Percentiles rank a stretch among this genome's conserved stretches.
phyloP scores from a whole-genome alignment of 2,888 invertebrate genomes.

The Phymatocera aterrima region DNA sequence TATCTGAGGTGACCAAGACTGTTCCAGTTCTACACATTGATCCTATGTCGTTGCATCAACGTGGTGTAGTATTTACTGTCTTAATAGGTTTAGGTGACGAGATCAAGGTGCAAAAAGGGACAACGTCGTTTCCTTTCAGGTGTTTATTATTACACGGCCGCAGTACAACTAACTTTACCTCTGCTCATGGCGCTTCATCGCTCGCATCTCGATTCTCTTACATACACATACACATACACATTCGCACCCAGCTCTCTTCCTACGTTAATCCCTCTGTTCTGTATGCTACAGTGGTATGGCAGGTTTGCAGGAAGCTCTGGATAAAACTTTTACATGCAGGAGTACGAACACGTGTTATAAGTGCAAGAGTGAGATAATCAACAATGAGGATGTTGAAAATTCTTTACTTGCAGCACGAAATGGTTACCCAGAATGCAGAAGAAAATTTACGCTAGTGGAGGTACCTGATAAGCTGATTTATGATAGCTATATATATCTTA shows the following conservation, averaged over 20 bases:
- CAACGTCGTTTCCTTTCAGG: too few relatives aligned
- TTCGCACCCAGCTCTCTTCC: too few relatives aligned
- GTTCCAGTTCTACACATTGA: slow-evolving; percentile 17
- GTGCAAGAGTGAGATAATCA: slow-evolving; percentile 28
- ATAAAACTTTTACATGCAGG: not conserved
- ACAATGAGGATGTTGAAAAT: slow-evolving; percentile 34
- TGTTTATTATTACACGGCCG: too few relatives aligned
- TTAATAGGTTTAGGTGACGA: too few relatives aligned
- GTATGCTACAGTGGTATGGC: too few relatives aligned
- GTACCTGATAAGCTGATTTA: slow-evolving; percentile 26
- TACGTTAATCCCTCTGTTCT: too few relatives aligned
- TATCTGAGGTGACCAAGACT: not conserved
- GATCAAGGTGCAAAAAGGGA: too few relatives aligned
- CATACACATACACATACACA: too few relatives aligned
- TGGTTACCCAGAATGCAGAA: slow-evolving; percentile 33
- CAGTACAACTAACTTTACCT: too few relatives aligned
- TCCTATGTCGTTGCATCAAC: not conserved
- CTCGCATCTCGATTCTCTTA: too few relatives aligned
- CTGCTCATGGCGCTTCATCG: too few relatives aligned
- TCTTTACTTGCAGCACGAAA: not conserved
- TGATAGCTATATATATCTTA: slow-evolving; percentile 1
- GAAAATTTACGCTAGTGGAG: slow-evolving; percentile 44
- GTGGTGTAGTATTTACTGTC: too few relatives aligned
- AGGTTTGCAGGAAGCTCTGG: slow-evolving; percentile 29
- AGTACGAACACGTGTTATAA: slow-evolving; percentile 12